Evolutionary conservation across 2,888 invertebrate species (phyloP), one percentile per base, ranked within the genome.

Genomic region (Hypomecis atomaria): DNA sequence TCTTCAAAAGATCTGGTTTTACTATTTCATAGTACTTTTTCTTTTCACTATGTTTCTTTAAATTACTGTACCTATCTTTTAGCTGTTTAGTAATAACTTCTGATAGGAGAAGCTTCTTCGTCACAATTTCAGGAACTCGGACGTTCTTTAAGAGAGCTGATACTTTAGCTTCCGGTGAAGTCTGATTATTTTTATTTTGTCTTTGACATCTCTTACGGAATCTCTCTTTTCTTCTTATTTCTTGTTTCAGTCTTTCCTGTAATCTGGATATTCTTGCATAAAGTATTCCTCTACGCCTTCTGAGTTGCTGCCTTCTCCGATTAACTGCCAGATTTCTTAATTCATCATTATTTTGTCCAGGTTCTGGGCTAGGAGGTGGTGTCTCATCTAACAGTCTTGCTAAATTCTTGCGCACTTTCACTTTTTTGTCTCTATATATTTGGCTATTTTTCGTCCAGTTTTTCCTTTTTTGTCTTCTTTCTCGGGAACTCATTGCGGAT

Each of bases 361-460:
- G n/a, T n/a, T n/a, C n/a, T n/a, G n/a, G n/a, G n/a, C n/a, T n/a
- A n/a, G n/a, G n/a, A n/a, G n/a, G n/a, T n/a, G n/a, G n/a, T n/a
- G n/a, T n/a, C n/a, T n/a, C n/a, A 62, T 68, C 59, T 52, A 68
- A 8, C 54, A 44, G 11, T 44, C 13, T 44, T 44, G 11, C 13
- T 44, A 70, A 62, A 63, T 63, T 64, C 62, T 70, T 33, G 47
- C 52, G 66, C 57, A 54, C 67, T 64, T 43, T 63, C 56, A 60
- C 59, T 67, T 65, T 68, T 23, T 69, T 66, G 56, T 49, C 58
- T 57, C 71, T 70, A 59, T 66, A 66, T 34, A 53, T 48, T 66
- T 71, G 37, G 61, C 71, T 71, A 66, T 69, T 67, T 71, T 66
- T 54, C 64, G 67, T 66, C 65, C 63, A 69, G 56, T 67, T 62